phyloP scores from a whole-genome alignment of 1,140 invertebrate species.

The Drosophila kurseongensis region DNA sequence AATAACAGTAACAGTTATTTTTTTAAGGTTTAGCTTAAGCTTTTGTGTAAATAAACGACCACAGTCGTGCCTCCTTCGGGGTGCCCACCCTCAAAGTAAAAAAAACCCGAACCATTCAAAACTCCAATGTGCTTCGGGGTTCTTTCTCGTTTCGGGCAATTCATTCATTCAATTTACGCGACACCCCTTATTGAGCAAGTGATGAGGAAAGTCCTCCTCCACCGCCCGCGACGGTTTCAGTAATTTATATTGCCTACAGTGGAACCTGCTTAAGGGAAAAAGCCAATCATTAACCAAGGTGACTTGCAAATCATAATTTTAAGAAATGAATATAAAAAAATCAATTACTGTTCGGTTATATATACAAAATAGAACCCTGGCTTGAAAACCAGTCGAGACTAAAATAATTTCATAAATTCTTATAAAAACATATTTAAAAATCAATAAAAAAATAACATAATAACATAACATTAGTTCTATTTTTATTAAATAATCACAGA shows the following conservation, averaged over 20 bases:
- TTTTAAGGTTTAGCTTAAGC: conserved; percentile 83
- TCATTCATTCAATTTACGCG: conserved; percentile 83
- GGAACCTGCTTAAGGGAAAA: not conserved
- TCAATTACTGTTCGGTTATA: too few relatives aligned
- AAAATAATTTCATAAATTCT: too few relatives aligned
- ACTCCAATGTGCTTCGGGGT: conserved; percentile 41
- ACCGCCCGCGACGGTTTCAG: conserved; percentile 22
- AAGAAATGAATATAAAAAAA: not conserved
- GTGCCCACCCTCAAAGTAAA: conserved; percentile 45
- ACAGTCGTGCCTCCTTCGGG: conserved; percentile 61
- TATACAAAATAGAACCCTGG: too few relatives aligned
- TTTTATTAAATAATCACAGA: too few relatives aligned
- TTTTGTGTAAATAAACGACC: conserved; percentile 83
- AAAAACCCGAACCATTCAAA: conserved; percentile 17
- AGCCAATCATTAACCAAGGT: not conserved
- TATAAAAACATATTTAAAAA: too few relatives aligned
- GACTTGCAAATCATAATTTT: too few relatives aligned
- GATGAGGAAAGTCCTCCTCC: conserved; percentile 45
- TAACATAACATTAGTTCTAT: too few relatives aligned
- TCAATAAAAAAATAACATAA: too few relatives aligned
- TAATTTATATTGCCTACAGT: conserved; percentile 58
- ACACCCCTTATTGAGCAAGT: conserved; percentile 70
- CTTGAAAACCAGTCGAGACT: too few relatives aligned
- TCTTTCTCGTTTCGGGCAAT: conserved; percentile 64
- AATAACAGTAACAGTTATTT: conserved; percentile 82